phyloP scores from a whole-genome alignment of 2,113 vertebrate genomes.

The Scartelaos histophorus region DNA sequence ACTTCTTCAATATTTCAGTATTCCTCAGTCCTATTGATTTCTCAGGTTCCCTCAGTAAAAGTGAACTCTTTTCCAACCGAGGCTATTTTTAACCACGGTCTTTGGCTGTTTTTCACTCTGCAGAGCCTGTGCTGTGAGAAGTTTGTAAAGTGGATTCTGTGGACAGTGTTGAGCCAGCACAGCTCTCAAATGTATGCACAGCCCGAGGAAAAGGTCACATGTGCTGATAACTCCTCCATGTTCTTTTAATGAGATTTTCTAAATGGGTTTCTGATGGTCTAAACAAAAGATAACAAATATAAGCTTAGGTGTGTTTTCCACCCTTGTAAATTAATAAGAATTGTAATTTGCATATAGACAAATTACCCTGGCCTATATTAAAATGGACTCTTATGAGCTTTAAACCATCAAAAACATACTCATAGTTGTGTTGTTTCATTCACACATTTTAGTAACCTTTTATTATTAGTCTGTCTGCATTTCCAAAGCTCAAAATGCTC shows the following conservation, averaged over 20 bases:
- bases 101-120: not conserved
- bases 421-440: too few relatives aligned
- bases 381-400: too few relatives aligned
- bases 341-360: not conserved
- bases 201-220: constrained; percentile 47
- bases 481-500: too few relatives aligned
- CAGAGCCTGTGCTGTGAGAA: not conserved
- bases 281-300: constrained; percentile 14
- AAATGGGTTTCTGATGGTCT: constrained; percentile 4
- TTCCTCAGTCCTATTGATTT: not conserved
- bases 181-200: constrained; percentile 14
- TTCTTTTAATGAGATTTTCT: constrained; percentile 39
- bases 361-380: not conserved
- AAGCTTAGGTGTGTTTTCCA: not conserved
- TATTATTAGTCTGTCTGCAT: too few relatives aligned
- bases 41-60: not conserved
- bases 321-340: not conserved
- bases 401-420: too few relatives aligned
- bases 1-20: not conserved
- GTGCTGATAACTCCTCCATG: constrained; percentile 18
- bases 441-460: too few relatives aligned
- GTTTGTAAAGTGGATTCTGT: not conserved
- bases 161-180: constrained; percentile 19
- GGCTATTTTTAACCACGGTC: not conserved
- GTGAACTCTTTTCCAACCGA: not conserved